Base-by-base conservation (phyloP, 1,140 invertebrate genomes). In the Saccostrea cuccullata region DNA sequence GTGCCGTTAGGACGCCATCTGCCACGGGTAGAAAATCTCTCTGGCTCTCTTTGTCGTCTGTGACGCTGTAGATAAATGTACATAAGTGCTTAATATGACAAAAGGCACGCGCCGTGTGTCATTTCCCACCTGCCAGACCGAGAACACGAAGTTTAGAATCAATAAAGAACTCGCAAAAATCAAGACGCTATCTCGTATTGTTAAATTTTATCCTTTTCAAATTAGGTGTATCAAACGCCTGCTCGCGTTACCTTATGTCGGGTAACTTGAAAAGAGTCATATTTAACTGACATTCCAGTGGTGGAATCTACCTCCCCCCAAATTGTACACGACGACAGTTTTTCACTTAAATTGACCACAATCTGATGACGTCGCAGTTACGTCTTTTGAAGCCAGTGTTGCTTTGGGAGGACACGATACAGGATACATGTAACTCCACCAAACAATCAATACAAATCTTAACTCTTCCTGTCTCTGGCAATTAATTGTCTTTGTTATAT, bases 61-160 rank as follows among this genome's bases (percentile, higher is more conserved):
- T 11, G 70, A 40, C 26, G 30, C 26, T 36, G 8, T n/a, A 77
- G 70, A 77, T 77, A 77, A 77, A 77, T 77, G 30, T 30, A 77
- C 26, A 77, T 77, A 77, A 77, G 70, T 77, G 70, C 70, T 36
- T 77, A 36, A 77, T 30, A 30, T 36, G 70, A 77, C 70, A 77
- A 77, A 77, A 30, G 70, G 26, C 70, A 77, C 70, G 70, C 70
- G 70, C 70, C 70, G 15, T 77, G 70, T 77, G 70, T 77, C 70
- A 77, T 77, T 77, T 77, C 70, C 70, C 70, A 77, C 70, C 70
- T 77, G 70, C 70, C 30, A 30, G 70, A 40, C 70, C 30, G 70
- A 30, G 30, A 36, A 36, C 26, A 26, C 26, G 4, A 26, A 9
- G 30, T 23, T 77, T 77, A 2, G 58, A n/a, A 64, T 47, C 58